Evolutionary conservation across 2,113 vertebrate species (phyloP).

Genomic region (Hucho hucho): DNA sequence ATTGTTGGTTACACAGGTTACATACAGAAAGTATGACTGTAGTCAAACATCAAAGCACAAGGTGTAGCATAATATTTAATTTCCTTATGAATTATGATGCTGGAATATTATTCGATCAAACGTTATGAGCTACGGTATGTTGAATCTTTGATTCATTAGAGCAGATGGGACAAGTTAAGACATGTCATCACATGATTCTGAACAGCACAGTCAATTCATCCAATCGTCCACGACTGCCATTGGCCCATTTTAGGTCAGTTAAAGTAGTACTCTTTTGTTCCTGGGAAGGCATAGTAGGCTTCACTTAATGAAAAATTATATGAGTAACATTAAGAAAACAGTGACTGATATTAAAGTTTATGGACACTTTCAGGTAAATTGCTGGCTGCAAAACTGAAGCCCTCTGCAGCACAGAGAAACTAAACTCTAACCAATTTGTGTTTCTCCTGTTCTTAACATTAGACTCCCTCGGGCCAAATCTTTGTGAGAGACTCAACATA

Average conservation of each 20-base stretch:
- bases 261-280: background rate
- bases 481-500: slow-evolving; percentile 29
- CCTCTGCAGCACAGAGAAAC: slow-evolving; percentile 49
- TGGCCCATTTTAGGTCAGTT: slow-evolving; percentile 34
- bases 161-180: background rate
- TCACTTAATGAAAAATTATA: background rate
- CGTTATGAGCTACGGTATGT: background rate
- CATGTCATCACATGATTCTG: background rate
- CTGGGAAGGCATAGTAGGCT: background rate
- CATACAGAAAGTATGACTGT: background rate
- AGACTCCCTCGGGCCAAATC: slow-evolving; percentile 40
- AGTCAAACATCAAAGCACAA: background rate
- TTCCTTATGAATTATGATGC: background rate
- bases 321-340: background rate
- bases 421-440: slow-evolving; percentile 58
- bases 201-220: background rate
- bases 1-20: background rate
- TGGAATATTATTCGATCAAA: background rate
- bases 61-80: background rate
- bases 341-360: background rate
- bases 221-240: slow-evolving; percentile 2
- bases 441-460: slow-evolving; percentile 54
- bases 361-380: background rate
- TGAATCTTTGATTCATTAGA: background rate
- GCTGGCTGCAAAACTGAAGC: background rate